These are phyloP conservation scores for Ischnus inquisitorius DNA, from an alignment of 2,888 invertebrate genomes.

Conservation along the genomic window DNA sequence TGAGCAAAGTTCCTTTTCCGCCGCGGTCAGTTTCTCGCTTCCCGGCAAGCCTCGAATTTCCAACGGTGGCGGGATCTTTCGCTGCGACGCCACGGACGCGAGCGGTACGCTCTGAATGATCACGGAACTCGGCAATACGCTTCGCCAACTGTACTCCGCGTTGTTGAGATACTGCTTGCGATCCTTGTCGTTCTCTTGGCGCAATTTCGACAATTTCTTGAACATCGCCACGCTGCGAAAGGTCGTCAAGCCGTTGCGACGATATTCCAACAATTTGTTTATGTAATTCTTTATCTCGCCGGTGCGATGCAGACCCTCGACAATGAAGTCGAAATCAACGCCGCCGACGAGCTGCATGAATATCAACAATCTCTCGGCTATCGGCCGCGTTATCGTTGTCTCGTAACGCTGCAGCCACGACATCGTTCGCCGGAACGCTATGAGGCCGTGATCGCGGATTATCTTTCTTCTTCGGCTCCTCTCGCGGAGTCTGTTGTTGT, in stretches of 20 bases:
- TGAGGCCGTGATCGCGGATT: constrained; percentile 92
- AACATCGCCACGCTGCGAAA: constrained; percentile 89
- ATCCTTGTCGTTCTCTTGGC: constrained; percentile 87
- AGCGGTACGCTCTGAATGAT: constrained; percentile 65
- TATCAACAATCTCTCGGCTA: constrained; percentile 88
- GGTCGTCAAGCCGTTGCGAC: constrained; percentile 90
- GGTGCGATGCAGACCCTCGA: constrained; percentile 92
- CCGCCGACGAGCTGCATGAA: constrained; percentile 93
- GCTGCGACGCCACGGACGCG: constrained; percentile 74
- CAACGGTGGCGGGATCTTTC: constrained; percentile 86
- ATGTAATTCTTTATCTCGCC: constrained; percentile 89
- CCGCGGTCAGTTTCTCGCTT: constrained; percentile 90
- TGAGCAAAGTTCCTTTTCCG: constrained; percentile 93
- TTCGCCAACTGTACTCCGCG: constrained; percentile 81
- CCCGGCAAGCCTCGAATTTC: constrained; percentile 92
- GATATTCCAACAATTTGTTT: constrained; percentile 88
- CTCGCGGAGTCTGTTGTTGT: constrained; percentile 92
- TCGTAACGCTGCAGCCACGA: constrained; percentile 91
- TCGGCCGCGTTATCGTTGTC: constrained; percentile 87
- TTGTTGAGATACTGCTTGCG: constrained; percentile 82
- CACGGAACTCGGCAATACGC: constrained; percentile 72
- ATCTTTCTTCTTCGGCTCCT: constrained; percentile 90
- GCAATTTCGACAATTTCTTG: constrained; percentile 88
- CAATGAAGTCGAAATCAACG: constrained; percentile 91
- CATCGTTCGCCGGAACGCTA: constrained; percentile 90